Percentiles rank a stretch among this genome's conserved stretches.
Conservation (phyloP, 2,888 invertebrate species). For the Zeuzera pyrina region DNA sequence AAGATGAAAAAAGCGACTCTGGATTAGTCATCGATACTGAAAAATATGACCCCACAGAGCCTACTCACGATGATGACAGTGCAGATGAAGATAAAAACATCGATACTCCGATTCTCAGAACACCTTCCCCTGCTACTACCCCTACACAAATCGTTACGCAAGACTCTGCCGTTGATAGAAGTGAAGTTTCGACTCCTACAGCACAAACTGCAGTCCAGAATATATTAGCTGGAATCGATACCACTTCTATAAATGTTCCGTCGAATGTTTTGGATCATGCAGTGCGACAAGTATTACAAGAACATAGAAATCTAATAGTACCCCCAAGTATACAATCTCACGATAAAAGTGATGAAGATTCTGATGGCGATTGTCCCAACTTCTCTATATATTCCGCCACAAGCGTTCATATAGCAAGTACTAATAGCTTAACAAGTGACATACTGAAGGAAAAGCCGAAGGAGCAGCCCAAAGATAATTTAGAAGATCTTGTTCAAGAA, state of each 20-base stretch:
- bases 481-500: constrained; percentile 35
- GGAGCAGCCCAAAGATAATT: constrained; percentile 14
- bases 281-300: constrained; percentile 47
- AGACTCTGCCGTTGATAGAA: constrained; percentile 4
- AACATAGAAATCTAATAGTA: constrained; percentile 41
- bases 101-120: constrained; percentile 5
- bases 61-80: constrained; percentile 55
- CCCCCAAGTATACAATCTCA: constrained; percentile 23
- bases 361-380: constrained; percentile 85
- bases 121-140: constrained; percentile 5
- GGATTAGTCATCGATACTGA: constrained; percentile 74
- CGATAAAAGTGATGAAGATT: constrained; percentile 54
- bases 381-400: constrained; percentile 89
- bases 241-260: constrained; percentile 29
- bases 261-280: constrained; percentile 41
- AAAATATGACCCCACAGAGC: constrained; percentile 72
- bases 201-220: constrained; percentile 22
- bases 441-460: constrained; percentile 3
- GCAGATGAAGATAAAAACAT: constrained; percentile 30
- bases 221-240: constrained; percentile 31
- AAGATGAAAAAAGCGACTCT: constrained; percentile 70
- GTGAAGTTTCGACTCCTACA: constrained; percentile 9
- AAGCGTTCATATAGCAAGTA: constrained; percentile 81
- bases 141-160: constrained; percentile 7
- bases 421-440: constrained; percentile 21